phyloP scores from a whole-genome alignment of 2,797 vertebrate species.

The Pseudocheirus occidentalis region DNA sequence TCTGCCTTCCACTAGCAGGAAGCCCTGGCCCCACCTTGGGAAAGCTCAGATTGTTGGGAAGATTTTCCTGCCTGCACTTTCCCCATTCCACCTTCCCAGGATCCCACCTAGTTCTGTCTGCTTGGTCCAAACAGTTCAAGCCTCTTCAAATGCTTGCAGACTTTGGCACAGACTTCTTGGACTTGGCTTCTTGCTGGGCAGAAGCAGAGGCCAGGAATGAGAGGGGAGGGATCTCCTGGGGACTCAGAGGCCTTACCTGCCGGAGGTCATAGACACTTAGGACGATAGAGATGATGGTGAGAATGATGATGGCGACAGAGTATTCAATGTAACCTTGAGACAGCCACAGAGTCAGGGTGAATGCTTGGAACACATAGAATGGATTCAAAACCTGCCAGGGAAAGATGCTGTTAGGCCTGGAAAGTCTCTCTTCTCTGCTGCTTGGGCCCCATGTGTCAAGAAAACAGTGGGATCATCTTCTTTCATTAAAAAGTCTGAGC shows the following conservation, averaged over 20 bases:
- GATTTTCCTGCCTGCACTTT: neutral
- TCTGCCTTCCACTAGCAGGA: neutral
- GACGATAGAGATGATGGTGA: slow-evolving; percentile 78
- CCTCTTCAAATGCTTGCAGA: neutral
- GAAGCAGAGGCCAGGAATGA: neutral
- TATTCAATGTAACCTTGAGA: slow-evolving; percentile 81
- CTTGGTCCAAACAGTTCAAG: neutral
- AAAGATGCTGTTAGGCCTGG: slow-evolving; percentile 24
- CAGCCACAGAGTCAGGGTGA: slow-evolving; percentile 82
- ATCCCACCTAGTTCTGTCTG: neutral
- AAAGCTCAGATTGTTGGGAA: neutral
- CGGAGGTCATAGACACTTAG: slow-evolving; percentile 80
- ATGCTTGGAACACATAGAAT: slow-evolving; percentile 84
- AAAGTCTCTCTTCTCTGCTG: neutral
- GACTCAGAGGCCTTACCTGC: slow-evolving; percentile 75
- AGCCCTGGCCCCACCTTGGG: neutral
- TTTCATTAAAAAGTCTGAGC: neutral
- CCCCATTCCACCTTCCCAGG: neutral
- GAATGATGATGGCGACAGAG: slow-evolving; percentile 81
- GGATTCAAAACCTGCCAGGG: slow-evolving; percentile 82
- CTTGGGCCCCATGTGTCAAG: neutral
- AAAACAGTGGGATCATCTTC: neutral
- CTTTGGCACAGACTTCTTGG: neutral
- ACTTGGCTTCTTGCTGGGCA: neutral
- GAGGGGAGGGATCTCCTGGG: neutral